Conservation (phyloP, 1,140 invertebrate genomes). For the Carposina sasakii region DNA sequence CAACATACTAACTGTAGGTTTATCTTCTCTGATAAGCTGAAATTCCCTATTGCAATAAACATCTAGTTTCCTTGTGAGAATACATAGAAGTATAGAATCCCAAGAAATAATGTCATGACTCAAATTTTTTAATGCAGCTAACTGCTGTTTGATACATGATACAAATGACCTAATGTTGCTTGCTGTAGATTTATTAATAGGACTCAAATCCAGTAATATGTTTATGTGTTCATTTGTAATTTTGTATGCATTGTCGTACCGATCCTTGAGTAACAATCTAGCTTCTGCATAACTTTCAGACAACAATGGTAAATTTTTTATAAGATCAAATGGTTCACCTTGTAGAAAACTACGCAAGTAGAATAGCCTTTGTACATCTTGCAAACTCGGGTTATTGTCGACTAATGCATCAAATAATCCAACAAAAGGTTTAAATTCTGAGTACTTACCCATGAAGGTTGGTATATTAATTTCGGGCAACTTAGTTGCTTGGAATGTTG, state of each 20-base stretch:
- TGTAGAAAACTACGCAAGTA: conserved; percentile 9
- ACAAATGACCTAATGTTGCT: background rate
- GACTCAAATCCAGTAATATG: conserved; percentile 5
- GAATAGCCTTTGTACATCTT: conserved; percentile 12
- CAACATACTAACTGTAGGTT: background rate
- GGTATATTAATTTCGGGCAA: background rate
- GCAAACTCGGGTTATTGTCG: conserved; percentile 5
- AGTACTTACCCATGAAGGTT: background rate
- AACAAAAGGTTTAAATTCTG: conserved; percentile 15
- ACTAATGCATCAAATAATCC: conserved; percentile 10
- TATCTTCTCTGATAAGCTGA: background rate
- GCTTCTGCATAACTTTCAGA: conserved; percentile 13
- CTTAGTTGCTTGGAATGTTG: background rate
- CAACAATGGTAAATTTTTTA: conserved; percentile 8
- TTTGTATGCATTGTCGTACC: conserved; percentile 9
- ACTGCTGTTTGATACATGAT: conserved; percentile 4
- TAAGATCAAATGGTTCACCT: conserved; percentile 5
- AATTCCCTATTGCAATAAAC: background rate
- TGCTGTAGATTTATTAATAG: conserved; percentile 11
- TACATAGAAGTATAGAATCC: background rate
- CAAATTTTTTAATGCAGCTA: conserved; percentile 6
- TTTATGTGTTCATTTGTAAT: conserved; percentile 9
- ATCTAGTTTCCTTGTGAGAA: background rate
- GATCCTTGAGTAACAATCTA: conserved; percentile 3
- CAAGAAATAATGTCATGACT: background rate